Base-by-base conservation (phyloP, 2,113 vertebrate genomes). In the Scomber colias region DNA sequence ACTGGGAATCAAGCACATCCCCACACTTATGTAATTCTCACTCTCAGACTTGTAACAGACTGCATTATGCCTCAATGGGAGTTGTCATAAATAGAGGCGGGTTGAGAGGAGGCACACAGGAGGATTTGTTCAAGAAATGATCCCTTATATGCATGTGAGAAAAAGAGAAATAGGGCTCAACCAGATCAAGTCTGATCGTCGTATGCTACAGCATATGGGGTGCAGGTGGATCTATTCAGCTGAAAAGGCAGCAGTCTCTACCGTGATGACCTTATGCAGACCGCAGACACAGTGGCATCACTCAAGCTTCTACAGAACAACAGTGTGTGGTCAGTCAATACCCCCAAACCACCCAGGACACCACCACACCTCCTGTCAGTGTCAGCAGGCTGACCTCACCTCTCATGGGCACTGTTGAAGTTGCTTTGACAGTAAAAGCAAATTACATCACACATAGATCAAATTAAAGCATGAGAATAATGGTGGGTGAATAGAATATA, bases 11-110 rank as follows among this genome's bases (percentile, higher is more conserved):
- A 62, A 82, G 81, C 74, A 78, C 67, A 84, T 82, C 81, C 79
- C 67, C 59, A 40, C 72, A 65, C 92, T 92, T 92, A 91, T 81
- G 87, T 89, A 94, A 94, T 85, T 89, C 83, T 67, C 24, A 30
- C 73, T 82, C 46, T 79, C 70, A 77, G 83, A 81, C 70, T 89
- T 87, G 79, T 75, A 88, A 82, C 81, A 78, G 65, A 79, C 75
- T 76, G 85, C 81, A 82, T 80, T 64, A 85, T 8, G 75, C 81
- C 73, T 86, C 65, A 54, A 9, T 54, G 63, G 53, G 66, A 86
- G 85, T 50, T 16, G 13, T 62, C 56, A 71, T 73, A 82, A 86
- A 88, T 62, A 85, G 56, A 68, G 64, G 57, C 30, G 17, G 49
- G 68, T 62, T 55, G 75, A 65, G 51, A 55, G 12, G 35, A 77